phyloP scores from a whole-genome alignment of 2,888 invertebrate genomes.

The Panzeria rudis region DNA sequence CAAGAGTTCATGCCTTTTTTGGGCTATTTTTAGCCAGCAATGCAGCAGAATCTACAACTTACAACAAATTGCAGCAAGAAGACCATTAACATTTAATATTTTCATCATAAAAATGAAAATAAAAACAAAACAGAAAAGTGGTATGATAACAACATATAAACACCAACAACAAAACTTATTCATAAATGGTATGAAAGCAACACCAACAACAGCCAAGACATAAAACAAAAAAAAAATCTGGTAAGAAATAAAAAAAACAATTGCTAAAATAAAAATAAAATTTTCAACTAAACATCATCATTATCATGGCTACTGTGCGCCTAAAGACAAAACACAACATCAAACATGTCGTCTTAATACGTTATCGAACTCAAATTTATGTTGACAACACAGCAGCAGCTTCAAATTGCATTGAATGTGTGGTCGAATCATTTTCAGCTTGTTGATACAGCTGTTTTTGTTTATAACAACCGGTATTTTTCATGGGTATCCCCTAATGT shows the following conservation, averaged over 20 bases:
- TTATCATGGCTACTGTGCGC: background rate
- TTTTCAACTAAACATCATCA: background rate
- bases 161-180: constrained; percentile 41
- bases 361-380: background rate
- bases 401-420: constrained; percentile 15
- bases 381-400: constrained; percentile 27
- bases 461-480: constrained; percentile 54
- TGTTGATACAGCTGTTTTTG: constrained; percentile 65
- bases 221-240: background rate
- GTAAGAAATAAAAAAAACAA: constrained; percentile 8
- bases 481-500: background rate
- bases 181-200: constrained; percentile 55
- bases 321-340: constrained; percentile 67
- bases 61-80: constrained; percentile 6
- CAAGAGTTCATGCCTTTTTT: constrained; percentile 50
- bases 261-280: background rate
- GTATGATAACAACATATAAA: background rate
- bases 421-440: background rate
- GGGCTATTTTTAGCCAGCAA: constrained; percentile 62
- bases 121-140: constrained; percentile 24
- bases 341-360: background rate
- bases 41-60: constrained; percentile 22
- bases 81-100: constrained; percentile 63
- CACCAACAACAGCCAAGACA: constrained; percentile 16
- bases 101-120: constrained; percentile 50